A percentile compares a stretch with the other conserved stretches of the same genome.
These are phyloP conservation scores for Gymnocephalus cernua DNA, from an alignment of 2,113 vertebrate species.

Conservation along the genomic window DNA sequence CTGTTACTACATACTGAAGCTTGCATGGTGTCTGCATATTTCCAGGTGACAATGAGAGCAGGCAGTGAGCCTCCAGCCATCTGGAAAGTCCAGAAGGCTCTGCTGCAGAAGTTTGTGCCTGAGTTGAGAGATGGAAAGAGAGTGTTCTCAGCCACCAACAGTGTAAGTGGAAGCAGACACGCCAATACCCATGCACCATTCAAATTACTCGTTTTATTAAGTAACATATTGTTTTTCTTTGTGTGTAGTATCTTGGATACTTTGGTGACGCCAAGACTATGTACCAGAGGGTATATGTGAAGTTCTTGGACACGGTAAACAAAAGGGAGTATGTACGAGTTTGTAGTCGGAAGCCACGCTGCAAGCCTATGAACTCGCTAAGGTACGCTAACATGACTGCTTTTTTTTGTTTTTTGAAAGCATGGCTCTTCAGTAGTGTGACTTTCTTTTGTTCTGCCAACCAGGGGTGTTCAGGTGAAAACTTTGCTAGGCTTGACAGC, in stretches of 20 bases:
- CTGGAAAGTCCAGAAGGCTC: slow-evolving; percentile 99
- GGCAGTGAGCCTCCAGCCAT: slow-evolving; percentile 97
- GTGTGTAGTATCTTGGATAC: slow-evolving; percentile 94
- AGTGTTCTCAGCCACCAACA: slow-evolving; percentile 98
- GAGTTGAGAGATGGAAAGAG: slow-evolving; percentile 95
- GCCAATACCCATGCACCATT: not conserved
- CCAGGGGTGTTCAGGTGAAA: slow-evolving; percentile 83
- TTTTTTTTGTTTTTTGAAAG: not conserved
- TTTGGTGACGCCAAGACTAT: slow-evolving; percentile 97
- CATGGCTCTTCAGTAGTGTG: not conserved
- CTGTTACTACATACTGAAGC: slow-evolving; percentile 13
- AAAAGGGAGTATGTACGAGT: slow-evolving; percentile 98
- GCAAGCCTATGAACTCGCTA: slow-evolving; percentile 91
- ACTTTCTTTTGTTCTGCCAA: slow-evolving; percentile 15
- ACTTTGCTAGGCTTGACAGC: slow-evolving; percentile 80
- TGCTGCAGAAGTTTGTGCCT: slow-evolving; percentile 98
- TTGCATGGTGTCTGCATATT: slow-evolving; percentile 5
- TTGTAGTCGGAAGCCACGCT: slow-evolving; percentile 94
- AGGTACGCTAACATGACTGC: slow-evolving; percentile 82
- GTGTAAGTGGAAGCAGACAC: slow-evolving; percentile 86
- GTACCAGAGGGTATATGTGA: slow-evolving; percentile 97
- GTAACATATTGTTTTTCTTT: slow-evolving; percentile 19
- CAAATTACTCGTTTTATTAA: not conserved
- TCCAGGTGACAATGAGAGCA: slow-evolving; percentile 90
- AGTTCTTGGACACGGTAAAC: slow-evolving; percentile 97